These are phyloP conservation scores for Cataglyphis cursor DNA, from an alignment of 2,888 invertebrate species.

Conservation along the genomic window DNA sequence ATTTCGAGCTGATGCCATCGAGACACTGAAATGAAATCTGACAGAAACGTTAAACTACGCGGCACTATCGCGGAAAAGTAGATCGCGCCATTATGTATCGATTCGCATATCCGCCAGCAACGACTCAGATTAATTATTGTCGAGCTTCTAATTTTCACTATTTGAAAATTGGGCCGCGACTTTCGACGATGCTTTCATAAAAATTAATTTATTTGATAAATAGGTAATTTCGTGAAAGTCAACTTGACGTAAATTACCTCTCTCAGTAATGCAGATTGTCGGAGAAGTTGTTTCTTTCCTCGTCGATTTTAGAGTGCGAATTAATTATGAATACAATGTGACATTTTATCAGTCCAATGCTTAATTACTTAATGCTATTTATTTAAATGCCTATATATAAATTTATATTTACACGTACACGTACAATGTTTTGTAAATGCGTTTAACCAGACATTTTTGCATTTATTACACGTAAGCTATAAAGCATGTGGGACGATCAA, in stretches of 20 bases:
- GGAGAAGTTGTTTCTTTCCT: background rate
- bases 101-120: constrained; percentile 43
- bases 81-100: constrained; percentile 48
- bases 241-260: background rate
- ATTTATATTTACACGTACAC: background rate
- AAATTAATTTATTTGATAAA: background rate
- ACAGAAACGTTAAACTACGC: constrained; percentile 12
- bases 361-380: background rate
- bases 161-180: background rate
- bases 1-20: background rate
- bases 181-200: background rate
- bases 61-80: constrained; percentile 9
- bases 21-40: constrained; percentile 8
- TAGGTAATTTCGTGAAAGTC: background rate
- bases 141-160: constrained; percentile 59
- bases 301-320: background rate
- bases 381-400: background rate
- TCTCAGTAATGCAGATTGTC: background rate
- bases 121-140: constrained; percentile 66
- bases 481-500: constrained; percentile 10
- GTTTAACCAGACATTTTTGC: background rate
- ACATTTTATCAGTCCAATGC: background rate
- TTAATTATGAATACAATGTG: background rate
- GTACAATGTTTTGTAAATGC: background rate
- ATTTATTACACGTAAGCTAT: background rate